A percentile compares a stretch with the other conserved stretches of the same genome.
Evolutionary conservation across 2,888 invertebrate genomes (phyloP).

Genomic region (Esperia sulphurella): DNA sequence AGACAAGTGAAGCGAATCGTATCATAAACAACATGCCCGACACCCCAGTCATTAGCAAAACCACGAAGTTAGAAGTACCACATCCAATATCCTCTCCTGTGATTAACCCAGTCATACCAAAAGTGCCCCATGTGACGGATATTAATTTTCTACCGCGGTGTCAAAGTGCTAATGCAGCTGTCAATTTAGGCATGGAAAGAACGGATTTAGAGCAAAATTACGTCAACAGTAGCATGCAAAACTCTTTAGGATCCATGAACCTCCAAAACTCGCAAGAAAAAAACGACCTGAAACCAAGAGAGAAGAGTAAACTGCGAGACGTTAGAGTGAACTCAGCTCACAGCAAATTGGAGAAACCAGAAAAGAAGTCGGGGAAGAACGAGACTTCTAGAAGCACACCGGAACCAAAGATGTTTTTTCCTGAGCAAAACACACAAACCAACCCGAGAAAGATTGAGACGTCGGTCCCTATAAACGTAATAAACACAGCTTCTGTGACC

Average conservation of each 20-base stretch:
- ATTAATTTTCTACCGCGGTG: slow-evolving; percentile 68
- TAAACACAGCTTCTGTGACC: slow-evolving; percentile 54
- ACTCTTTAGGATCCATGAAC: slow-evolving; percentile 55
- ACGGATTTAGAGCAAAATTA: slow-evolving; percentile 55
- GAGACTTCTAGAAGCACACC: slow-evolving; percentile 64
- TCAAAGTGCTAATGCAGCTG: slow-evolving; percentile 67
- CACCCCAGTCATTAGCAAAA: slow-evolving; percentile 56
- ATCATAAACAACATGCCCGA: slow-evolving; percentile 48
- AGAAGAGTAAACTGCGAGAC: slow-evolving; percentile 68
- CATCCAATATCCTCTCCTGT: slow-evolving; percentile 73
- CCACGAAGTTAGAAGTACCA: slow-evolving; percentile 68
- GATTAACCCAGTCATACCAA: slow-evolving; percentile 67
- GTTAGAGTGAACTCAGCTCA: slow-evolving; percentile 73
- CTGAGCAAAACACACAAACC: slow-evolving; percentile 47
- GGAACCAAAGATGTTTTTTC: slow-evolving; percentile 72
- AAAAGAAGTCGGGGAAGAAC: slow-evolving; percentile 59
- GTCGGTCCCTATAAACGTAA: slow-evolving; percentile 69
- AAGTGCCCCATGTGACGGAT: slow-evolving; percentile 63
- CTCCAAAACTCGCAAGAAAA: slow-evolving; percentile 55
- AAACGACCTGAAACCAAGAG: slow-evolving; percentile 59
- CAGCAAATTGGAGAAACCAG: slow-evolving; percentile 66
- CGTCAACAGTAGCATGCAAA: slow-evolving; percentile 44
- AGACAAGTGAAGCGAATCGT: slow-evolving; percentile 51
- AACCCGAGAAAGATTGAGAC: slow-evolving; percentile 64
- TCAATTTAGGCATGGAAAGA: slow-evolving; percentile 61